Evolutionary conservation across 2,113 vertebrate species (phyloP).

Genomic region (Lepus timidus): DNA sequence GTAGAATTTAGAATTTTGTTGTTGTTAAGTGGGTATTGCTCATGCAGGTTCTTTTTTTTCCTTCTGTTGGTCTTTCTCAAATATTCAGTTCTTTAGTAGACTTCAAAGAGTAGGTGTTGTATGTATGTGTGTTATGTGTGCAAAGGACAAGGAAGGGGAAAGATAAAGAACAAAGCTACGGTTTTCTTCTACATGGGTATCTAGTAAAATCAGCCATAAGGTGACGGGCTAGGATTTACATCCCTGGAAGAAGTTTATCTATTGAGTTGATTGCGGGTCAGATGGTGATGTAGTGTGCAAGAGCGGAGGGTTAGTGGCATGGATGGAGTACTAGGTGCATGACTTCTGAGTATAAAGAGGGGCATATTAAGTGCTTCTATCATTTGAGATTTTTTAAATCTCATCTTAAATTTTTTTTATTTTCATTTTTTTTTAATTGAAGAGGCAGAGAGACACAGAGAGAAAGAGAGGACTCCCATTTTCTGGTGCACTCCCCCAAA

Average conservation of each 20-base stretch:
- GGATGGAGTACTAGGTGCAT: background rate
- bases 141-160: background rate
- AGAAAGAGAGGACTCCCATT: too few species aligned
- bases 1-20: slow-evolving; percentile 1
- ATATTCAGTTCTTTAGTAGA: background rate
- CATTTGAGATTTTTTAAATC: background rate
- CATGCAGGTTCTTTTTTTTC: background rate
- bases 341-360: background rate
- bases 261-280: background rate
- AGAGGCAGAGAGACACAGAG: too few species aligned
- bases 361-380: background rate
- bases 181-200: background rate
- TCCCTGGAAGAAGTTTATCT: background rate
- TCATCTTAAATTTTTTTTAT: too few species aligned
- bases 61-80: background rate
- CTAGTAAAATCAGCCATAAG: background rate
- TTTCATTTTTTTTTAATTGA: too few species aligned
- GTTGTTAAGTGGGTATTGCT: background rate
- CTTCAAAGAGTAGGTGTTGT: background rate
- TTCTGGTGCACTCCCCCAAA: too few species aligned
- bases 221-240: background rate
- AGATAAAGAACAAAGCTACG: background rate
- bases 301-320: background rate
- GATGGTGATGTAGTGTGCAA: background rate
- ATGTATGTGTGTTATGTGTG: background rate